phyloP scores from a whole-genome alignment of 2,888 invertebrate genomes.

The Anorthoa munda region DNA sequence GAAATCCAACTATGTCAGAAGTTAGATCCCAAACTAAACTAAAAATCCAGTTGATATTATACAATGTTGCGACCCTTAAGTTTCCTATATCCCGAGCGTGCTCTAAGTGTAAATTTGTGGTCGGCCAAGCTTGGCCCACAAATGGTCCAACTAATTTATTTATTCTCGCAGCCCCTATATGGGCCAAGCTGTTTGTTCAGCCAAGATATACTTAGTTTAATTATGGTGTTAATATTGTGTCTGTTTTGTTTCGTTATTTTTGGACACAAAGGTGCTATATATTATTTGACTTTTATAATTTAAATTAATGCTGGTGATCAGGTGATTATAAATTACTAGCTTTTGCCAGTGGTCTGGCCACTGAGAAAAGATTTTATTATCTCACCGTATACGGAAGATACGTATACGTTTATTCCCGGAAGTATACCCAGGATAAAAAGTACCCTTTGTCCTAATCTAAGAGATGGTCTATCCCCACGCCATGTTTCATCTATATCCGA shows the following conservation, averaged over 20 bases:
- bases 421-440: too few relatives aligned
- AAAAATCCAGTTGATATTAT: constrained; percentile 43
- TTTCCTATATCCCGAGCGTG: constrained; percentile 76
- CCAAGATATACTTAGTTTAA: constrained; percentile 56
- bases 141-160: constrained; percentile 78
- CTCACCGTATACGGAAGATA: too few relatives aligned
- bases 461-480: too few relatives aligned
- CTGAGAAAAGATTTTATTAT: too few relatives aligned
- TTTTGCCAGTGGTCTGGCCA: too few relatives aligned
- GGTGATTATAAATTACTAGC: too few relatives aligned
- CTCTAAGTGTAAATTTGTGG: constrained; percentile 73
- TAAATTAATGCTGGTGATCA: not conserved
- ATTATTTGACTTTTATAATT: not conserved
- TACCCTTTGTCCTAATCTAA: too few relatives aligned
- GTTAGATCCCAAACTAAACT: too few relatives aligned
- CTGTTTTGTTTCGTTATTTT: constrained; percentile 1
- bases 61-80: constrained; percentile 66
- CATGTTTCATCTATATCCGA: too few relatives aligned
- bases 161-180: constrained; percentile 74
- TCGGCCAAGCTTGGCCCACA: constrained; percentile 71
- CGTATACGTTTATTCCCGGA: too few relatives aligned
- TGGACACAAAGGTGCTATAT: not conserved
- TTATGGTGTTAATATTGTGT: constrained; percentile 44
- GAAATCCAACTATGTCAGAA: constrained; percentile 18
- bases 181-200: constrained; percentile 50